phyloP scores from a whole-genome alignment of 37 sponge, comb jelly and placozoan species.

The Tethya wilhelma region DNA sequence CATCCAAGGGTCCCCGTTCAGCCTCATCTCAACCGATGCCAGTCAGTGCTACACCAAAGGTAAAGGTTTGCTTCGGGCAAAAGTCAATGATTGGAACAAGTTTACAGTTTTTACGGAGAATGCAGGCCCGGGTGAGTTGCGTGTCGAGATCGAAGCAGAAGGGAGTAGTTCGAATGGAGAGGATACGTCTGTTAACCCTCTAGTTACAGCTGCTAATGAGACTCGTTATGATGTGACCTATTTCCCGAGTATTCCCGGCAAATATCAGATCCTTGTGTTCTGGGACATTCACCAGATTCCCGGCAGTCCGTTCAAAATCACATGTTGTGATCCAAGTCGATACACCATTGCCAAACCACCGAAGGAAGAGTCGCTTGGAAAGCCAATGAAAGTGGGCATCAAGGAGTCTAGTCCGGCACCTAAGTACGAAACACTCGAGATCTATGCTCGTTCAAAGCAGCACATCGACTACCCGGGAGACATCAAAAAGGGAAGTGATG shows the following conservation, averaged over 20 bases:
- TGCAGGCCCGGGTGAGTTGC: slow-evolving; percentile 74
- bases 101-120: slow-evolving; percentile 78
- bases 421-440: slow-evolving; percentile 8
- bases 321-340: slow-evolving; percentile 7
- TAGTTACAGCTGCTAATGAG: slow-evolving; percentile 57
- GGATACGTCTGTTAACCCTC: slow-evolving; percentile 1
- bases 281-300: slow-evolving; percentile 85
- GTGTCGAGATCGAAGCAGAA: slow-evolving; percentile 69
- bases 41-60: slow-evolving; percentile 71
- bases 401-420: slow-evolving; percentile 15
- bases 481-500: slow-evolving; percentile 30
- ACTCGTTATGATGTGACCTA: slow-evolving; percentile 64
- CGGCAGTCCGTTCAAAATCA: slow-evolving; percentile 73
- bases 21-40: slow-evolving; percentile 45
- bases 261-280: slow-evolving; percentile 66
- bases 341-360: slow-evolving; percentile 27
- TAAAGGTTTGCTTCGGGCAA: slow-evolving; percentile 45
- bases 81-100: slow-evolving; percentile 21
- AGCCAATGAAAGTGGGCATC: slow-evolving; percentile 41
- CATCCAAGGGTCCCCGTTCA: slow-evolving; percentile 80
- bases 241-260: slow-evolving; percentile 53
- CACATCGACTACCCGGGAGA: slow-evolving; percentile 28
- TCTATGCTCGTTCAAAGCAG: slow-evolving; percentile 1
- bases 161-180: slow-evolving; percentile 49
- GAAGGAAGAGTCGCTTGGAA: slow-evolving; percentile 37